Percentiles rank a stretch among this genome's conserved stretches.
phyloP scores from a whole-genome alignment of 2,797 vertebrate genomes.

The Rhincodon typus region DNA sequence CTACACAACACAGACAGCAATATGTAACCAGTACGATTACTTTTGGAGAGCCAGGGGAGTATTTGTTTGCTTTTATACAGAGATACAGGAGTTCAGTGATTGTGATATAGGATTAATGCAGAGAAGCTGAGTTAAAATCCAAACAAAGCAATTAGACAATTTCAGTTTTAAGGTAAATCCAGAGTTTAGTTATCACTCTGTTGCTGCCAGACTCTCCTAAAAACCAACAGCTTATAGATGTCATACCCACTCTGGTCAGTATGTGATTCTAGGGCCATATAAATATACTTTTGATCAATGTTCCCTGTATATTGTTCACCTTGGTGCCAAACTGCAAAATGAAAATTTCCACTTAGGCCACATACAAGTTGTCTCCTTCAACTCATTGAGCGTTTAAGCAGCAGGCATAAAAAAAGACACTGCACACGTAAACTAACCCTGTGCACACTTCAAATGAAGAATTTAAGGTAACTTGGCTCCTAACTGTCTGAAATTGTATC shows the following conservation, averaged over 20 bases:
- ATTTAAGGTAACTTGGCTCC: neutral
- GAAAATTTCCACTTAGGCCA: neutral
- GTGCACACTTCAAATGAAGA: neutral
- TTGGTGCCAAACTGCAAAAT: neutral
- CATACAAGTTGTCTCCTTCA: too few relatives aligned
- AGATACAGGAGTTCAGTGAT: neutral
- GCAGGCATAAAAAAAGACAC: neutral
- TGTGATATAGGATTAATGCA: neutral
- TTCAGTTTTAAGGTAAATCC: neutral
- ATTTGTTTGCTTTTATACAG: neutral
- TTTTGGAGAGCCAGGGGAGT: neutral
- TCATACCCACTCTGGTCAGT: neutral
- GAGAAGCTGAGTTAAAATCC: neutral
- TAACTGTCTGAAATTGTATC: neutral
- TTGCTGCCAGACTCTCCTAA: neutral
- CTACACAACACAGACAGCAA: too few relatives aligned
- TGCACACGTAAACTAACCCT: neutral
- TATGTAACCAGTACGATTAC: neutral
- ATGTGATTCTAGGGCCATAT: neutral
- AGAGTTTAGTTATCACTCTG: neutral
- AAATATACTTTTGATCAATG: neutral
- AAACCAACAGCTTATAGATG: neutral
- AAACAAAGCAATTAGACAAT: neutral
- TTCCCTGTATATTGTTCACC: neutral
- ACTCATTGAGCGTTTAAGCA: neutral